Evolutionary conservation across 2,113 vertebrate species (phyloP).

Genomic region (Leucosticte australis): DNA sequence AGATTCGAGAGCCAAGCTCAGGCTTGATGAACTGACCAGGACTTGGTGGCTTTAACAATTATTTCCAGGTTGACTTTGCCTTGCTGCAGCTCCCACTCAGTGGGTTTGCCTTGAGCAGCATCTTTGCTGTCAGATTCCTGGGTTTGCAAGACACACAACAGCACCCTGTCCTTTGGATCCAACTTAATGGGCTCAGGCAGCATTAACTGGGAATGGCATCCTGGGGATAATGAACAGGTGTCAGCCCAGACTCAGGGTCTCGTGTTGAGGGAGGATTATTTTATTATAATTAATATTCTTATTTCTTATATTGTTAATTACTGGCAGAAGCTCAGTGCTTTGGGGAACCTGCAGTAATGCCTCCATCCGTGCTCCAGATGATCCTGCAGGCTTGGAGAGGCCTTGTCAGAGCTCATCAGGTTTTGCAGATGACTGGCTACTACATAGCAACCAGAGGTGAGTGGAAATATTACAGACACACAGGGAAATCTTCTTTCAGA

Average conservation of each 20-base stretch:
- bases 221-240: conserved; percentile 29
- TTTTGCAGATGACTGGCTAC: neutral
- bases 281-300: conserved; percentile 62
- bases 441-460: neutral
- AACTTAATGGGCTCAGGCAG: conserved; percentile 21
- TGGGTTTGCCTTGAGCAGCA: neutral
- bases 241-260: conserved; percentile 27
- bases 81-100: neutral
- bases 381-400: neutral
- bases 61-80: neutral
- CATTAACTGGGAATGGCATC: neutral
- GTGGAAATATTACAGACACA: neutral
- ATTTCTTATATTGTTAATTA: conserved; percentile 44
- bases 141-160: neutral
- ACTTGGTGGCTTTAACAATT: neutral
- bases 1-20: neutral
- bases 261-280: neutral
- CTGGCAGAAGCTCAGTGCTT: conserved; percentile 3
- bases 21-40: neutral
- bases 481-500: conserved; percentile 7
- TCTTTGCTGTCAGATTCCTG: neutral
- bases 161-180: neutral
- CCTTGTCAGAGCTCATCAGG: conserved; percentile 14
- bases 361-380: neutral
- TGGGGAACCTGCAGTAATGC: neutral